Evolutionary conservation across 2,888 invertebrate species (phyloP).

Genomic region (Pollenia griseotomentosa): DNA sequence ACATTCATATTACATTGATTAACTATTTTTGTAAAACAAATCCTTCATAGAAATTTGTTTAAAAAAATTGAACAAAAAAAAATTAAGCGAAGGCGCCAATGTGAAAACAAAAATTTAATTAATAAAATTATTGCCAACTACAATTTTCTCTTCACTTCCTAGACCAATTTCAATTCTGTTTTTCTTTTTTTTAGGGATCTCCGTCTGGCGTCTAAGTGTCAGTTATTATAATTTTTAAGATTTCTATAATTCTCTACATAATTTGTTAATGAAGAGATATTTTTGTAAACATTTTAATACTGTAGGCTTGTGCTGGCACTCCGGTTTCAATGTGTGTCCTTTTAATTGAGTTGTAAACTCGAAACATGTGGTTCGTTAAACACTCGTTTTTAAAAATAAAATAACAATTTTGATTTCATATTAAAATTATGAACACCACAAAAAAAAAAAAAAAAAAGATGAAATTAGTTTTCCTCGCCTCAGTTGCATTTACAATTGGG

Average conservation of each 20-base stretch:
- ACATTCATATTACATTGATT: no score
- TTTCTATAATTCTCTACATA: constrained; percentile 39
- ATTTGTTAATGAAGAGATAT: constrained; percentile 30
- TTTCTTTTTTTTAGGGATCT: background rate
- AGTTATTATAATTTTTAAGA: constrained; percentile 48
- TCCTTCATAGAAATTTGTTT: background rate
- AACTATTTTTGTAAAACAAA: background rate
- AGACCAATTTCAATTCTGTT: constrained; percentile 3
- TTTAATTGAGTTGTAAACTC: constrained; percentile 82
- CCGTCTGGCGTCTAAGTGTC: constrained; percentile 57
- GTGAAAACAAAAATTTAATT: constrained; percentile 47
- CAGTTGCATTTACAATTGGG: constrained; percentile 82
- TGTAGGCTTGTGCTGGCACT: constrained; percentile 7
- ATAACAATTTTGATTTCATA: constrained; percentile 30
- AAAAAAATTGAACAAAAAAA: background rate
- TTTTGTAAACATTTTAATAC: constrained; percentile 33
- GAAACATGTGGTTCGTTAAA: constrained; percentile 83
- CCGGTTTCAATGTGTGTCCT: constrained; percentile 65
- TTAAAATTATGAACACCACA: constrained; percentile 19
- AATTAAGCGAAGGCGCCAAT: constrained; percentile 24
- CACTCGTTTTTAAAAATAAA: constrained; percentile 66
- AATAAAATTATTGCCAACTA: constrained; percentile 5
- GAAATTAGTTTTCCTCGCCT: constrained; percentile 84
- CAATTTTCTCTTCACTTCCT: constrained; percentile 26
- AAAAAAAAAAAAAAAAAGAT: constrained; percentile 66